Percentiles rank a stretch among this genome's conserved stretches.
Evolutionary conservation across 2,797 vertebrate genomes (phyloP).

Genomic region (Cossypha polioptera): DNA sequence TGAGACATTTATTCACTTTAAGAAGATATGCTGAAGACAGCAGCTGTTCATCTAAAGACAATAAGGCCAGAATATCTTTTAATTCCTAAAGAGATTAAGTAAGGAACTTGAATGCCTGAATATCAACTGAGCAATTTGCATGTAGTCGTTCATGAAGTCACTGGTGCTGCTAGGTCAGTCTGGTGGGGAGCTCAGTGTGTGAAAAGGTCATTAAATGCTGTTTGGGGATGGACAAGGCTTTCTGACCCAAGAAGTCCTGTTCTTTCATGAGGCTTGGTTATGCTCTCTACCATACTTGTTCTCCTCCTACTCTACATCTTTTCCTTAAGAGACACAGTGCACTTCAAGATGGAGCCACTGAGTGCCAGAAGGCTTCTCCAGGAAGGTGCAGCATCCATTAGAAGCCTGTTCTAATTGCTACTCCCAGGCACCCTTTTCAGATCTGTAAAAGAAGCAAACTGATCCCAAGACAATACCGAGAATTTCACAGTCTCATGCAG

Average conservation of each 20-base stretch:
- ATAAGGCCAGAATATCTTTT: background rate
- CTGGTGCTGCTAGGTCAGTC: background rate
- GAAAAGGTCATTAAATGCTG: background rate
- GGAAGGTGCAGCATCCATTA: background rate
- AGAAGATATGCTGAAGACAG: constrained; percentile 4
- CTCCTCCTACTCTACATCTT: background rate
- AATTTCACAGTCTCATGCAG: background rate
- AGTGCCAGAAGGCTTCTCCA: background rate
- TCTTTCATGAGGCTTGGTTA: background rate
- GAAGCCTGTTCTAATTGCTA: background rate
- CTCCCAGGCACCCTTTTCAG: background rate
- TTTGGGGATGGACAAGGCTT: background rate
- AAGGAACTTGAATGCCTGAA: background rate
- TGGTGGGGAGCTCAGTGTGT: background rate
- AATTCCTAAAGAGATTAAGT: background rate
- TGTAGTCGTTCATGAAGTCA: background rate
- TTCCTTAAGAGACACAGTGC: background rate
- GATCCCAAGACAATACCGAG: background rate
- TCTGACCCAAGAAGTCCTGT: background rate
- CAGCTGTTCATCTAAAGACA: background rate
- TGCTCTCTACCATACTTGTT: background rate
- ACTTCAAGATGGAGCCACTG: background rate
- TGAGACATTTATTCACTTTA: background rate
- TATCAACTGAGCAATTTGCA: constrained; percentile 2
- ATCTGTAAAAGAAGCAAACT: background rate